Percentiles rank a stretch among this genome's conserved stretches.
These are phyloP conservation scores for Acleris sparsana DNA, from an alignment of 2,888 invertebrate species.

Conservation along the genomic window DNA sequence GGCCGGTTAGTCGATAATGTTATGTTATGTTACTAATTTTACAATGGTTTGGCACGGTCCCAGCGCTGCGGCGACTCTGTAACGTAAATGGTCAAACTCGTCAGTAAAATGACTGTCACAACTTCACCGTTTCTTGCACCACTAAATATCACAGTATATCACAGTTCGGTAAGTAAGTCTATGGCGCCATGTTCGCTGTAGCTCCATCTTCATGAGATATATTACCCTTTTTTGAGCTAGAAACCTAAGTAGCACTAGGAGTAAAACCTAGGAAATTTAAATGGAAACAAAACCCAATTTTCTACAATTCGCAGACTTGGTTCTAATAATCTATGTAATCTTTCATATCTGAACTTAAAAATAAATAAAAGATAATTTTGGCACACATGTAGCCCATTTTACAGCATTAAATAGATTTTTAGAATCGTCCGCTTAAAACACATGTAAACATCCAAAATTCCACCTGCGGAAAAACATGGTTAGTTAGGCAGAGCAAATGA, in stretches of 20 bases:
- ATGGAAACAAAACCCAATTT: conserved; percentile 8
- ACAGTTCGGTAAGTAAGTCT: conserved; percentile 48
- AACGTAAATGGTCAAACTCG: conserved; percentile 76
- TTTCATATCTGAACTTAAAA: not conserved
- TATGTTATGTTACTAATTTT: conserved; percentile 35
- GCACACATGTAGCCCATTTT: not conserved
- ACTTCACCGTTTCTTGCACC: conserved; percentile 59
- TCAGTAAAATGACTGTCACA: conserved; percentile 57
- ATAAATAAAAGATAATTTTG: too few relatives aligned
- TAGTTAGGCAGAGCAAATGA: conserved; percentile 36
- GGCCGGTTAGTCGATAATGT: not conserved
- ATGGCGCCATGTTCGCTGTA: conserved; percentile 44
- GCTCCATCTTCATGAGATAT: conserved; percentile 43
- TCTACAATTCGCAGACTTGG: not conserved
- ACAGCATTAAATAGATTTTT: conserved; percentile 8
- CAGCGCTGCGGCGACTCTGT: conserved; percentile 69
- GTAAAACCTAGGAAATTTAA: conserved; percentile 5
- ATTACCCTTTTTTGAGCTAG: conserved; percentile 9
- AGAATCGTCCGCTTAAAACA: not conserved
- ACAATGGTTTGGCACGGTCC: conserved; percentile 62
- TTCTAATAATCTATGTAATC: conserved; percentile 19
- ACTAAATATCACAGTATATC: conserved; percentile 55
- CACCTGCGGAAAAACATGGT: conserved; percentile 43
- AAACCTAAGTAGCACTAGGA: conserved; percentile 20
- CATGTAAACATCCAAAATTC: conserved; percentile 3